Percentiles rank a stretch among this genome's conserved stretches.
These are phyloP conservation scores for Ommatoiulus sabulosus DNA, from an alignment of 2,888 invertebrate genomes.

Conservation along the genomic window DNA sequence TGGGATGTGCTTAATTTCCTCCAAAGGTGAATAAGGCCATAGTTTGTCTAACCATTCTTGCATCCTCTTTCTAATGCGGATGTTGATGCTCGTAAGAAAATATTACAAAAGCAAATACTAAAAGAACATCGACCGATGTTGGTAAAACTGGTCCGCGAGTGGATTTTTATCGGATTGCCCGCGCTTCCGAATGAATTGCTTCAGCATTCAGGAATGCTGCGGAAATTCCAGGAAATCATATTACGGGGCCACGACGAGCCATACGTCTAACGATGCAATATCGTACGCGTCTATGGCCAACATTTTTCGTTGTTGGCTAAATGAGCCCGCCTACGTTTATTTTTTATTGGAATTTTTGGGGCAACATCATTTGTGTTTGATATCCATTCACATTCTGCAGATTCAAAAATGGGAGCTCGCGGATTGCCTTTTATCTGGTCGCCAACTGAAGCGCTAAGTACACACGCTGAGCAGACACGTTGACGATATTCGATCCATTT, in stretches of 20 bases:
- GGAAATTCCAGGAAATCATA: slow-evolving; percentile 6
- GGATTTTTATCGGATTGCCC: neutral
- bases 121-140: neutral
- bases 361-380: slow-evolving; percentile 35
- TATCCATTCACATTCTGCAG: neutral
- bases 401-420: neutral
- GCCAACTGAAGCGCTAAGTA: neutral
- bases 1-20: no score
- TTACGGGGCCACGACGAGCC: neutral
- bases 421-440: neutral
- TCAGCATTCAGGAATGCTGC: slow-evolving; percentile 20
- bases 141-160: neutral
- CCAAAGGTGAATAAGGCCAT: neutral
- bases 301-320: slow-evolving; percentile 10
- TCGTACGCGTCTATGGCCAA: neutral
- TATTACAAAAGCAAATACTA: neutral
- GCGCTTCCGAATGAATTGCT: slow-evolving; percentile 2
- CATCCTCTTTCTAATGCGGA: neutral
- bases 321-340: neutral
- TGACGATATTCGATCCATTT: neutral
- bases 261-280: slow-evolving; percentile 38
- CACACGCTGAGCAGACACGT: neutral
- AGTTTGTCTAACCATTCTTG: neutral
- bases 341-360: slow-evolving; percentile 30
- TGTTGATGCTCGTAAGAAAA: neutral